Evolutionary conservation across 2,113 vertebrate species (phyloP).

Genomic region (Platysternon megacephalum): DNA sequence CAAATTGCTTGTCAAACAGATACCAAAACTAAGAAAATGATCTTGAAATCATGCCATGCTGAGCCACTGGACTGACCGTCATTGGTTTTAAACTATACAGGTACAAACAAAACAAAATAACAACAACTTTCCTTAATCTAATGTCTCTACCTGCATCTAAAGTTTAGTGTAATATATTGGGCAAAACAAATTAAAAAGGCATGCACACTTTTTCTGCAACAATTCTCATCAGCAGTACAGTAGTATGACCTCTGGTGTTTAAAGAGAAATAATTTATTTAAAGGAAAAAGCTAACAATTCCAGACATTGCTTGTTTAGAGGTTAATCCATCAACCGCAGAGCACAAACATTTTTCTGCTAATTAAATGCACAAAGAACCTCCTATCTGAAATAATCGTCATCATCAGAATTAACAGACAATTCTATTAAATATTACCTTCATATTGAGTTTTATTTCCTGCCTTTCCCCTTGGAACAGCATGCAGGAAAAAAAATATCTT

Average conservation of each 20-base stretch:
- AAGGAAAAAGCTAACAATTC: neutral
- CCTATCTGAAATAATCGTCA: neutral
- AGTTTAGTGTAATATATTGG: neutral
- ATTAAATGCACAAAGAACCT: neutral
- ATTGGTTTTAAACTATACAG: neutral
- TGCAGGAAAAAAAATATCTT: neutral
- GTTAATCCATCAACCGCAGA: neutral
- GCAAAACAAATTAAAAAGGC: neutral
- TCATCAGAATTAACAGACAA: neutral
- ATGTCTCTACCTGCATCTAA: neutral
- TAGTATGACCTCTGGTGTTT: neutral
- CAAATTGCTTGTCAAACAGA: neutral
- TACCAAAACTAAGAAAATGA: neutral
- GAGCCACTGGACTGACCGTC: neutral
- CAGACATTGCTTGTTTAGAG: neutral
- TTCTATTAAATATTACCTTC: neutral
- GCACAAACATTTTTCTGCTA: neutral
- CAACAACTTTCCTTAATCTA: neutral
- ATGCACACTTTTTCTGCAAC: neutral
- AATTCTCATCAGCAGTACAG: neutral
- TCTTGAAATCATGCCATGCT: neutral
- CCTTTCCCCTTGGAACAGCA: neutral
- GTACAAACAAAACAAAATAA: neutral
- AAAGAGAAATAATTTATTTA: neutral
- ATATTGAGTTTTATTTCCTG: neutral